phyloP scores from a whole-genome alignment of 1,140 invertebrate species.

The Nixonia krombeini region DNA sequence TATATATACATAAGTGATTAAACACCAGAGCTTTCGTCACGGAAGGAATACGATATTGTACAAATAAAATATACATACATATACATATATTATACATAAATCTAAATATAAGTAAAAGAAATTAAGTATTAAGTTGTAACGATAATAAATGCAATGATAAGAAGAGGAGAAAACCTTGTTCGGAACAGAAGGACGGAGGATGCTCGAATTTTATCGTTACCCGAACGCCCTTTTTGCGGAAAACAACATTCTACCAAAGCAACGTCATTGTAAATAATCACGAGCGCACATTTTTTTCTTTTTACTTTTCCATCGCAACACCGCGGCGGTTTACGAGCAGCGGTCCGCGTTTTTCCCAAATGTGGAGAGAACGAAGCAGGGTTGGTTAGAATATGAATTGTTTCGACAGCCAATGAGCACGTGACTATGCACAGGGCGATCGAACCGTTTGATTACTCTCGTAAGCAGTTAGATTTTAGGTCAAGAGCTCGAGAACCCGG shows the following conservation, averaged over 20 bases:
- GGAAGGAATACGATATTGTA: constrained; percentile 37
- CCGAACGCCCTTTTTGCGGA: too few relatives aligned
- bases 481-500: constrained; percentile 37
- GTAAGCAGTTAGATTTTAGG: constrained; percentile 37
- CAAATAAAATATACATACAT: constrained; percentile 36
- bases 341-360: not conserved
- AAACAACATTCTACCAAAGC: not conserved
- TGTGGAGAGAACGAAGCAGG: not conserved
- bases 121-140: constrained; percentile 30
- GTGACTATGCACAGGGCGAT: constrained; percentile 16
- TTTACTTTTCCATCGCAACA: too few relatives aligned
- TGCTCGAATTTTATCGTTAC: not conserved
- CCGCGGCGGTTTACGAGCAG: not conserved
- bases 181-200: too few relatives aligned
- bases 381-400: constrained; percentile 7
- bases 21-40: constrained; percentile 36
- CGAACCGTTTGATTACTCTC: constrained; percentile 26
- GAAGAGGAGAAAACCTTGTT: constrained; percentile 5
- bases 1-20: too few relatives aligned
- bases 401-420: constrained; percentile 7
- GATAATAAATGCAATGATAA: constrained; percentile 21
- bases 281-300: not conserved
- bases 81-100: too few relatives aligned
- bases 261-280: constrained; percentile 8
- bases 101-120: constrained; percentile 24